phyloP scores from a whole-genome alignment of 1,140 invertebrate genomes.

The Drosophila pseudoobscura region DNA sequence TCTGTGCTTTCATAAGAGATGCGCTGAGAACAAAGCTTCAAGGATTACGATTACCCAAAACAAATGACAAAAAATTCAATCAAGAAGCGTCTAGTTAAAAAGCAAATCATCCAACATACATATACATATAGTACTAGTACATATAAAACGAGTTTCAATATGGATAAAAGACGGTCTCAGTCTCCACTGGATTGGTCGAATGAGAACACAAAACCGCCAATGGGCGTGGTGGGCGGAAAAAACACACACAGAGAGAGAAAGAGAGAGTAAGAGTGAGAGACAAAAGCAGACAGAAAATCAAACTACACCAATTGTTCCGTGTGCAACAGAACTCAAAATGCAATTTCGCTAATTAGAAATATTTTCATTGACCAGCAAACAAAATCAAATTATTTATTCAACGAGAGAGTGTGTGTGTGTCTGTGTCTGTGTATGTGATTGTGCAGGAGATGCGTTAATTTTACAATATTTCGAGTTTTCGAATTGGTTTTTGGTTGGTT shows the following conservation, averaged over 20 bases:
- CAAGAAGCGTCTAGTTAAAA: constrained; percentile 47
- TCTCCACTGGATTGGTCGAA: constrained; percentile 6
- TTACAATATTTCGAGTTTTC: constrained; percentile 39
- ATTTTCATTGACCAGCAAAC: constrained; percentile 67
- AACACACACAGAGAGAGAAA: constrained; percentile 1
- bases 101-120: constrained; percentile 36
- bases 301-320: constrained; percentile 53
- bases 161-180: constrained; percentile 10
- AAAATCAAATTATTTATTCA: constrained; percentile 70
- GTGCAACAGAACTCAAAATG: constrained; percentile 57
- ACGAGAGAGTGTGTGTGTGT: constrained; percentile 35
- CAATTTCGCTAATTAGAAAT: constrained; percentile 76
- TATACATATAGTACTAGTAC: constrained; percentile 3
- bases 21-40: constrained; percentile 40
- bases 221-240: background rate
- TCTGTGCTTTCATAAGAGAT: constrained; percentile 37
- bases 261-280: constrained; percentile 22
- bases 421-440: constrained; percentile 17
- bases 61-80: constrained; percentile 44
- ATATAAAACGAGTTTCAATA: constrained; percentile 25
- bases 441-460: constrained; percentile 50
- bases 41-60: constrained; percentile 43
- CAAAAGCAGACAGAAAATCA: constrained; percentile 40
- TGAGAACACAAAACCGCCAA: constrained; percentile 25
- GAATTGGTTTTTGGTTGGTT: constrained; percentile 26